A percentile compares a stretch with the other conserved stretches of the same genome.
phyloP scores from a whole-genome alignment of 1,140 invertebrate species.

The Melipona quadrifasciata region DNA sequence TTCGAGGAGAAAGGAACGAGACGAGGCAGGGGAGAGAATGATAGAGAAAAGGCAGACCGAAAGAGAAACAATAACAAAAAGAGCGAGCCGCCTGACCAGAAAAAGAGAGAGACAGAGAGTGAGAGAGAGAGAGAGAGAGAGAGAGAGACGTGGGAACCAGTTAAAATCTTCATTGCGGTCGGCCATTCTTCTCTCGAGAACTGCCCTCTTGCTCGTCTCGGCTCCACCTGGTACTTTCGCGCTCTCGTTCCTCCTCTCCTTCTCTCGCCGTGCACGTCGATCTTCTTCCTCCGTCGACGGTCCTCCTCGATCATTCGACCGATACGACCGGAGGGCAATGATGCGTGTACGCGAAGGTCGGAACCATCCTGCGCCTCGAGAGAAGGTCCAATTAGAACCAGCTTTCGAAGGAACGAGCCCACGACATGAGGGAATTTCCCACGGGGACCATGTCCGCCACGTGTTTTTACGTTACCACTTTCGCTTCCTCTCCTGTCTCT shows the following conservation, averaged over 20 bases:
- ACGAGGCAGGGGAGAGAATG: not conserved
- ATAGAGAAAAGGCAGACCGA: constrained; percentile 34
- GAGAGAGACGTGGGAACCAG: constrained; percentile 68
- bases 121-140: not conserved
- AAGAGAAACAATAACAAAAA: constrained; percentile 62
- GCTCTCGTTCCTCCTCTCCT: constrained; percentile 30
- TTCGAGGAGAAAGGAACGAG: constrained; percentile 31
- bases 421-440: constrained; percentile 72
- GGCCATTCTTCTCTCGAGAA: constrained; percentile 73
- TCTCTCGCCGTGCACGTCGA: constrained; percentile 30
- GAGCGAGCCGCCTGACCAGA: constrained; percentile 47
- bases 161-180: constrained; percentile 81
- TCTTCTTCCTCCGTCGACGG: constrained; percentile 37
- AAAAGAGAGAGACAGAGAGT: no score
- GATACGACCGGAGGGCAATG: constrained; percentile 72
- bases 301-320: constrained; percentile 56
- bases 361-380: constrained; percentile 43
- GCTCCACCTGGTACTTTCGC: constrained; percentile 58
- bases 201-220: constrained; percentile 48
- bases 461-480: constrained; percentile 38
- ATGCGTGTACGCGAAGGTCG: constrained; percentile 64
- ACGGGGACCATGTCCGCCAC: constrained; percentile 68
- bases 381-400: constrained; percentile 39
- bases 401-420: constrained; percentile 7
- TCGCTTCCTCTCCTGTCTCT: constrained; percentile 14